Evolutionary conservation across 2,113 vertebrate species (phyloP), one percentile per base, ranked within the genome.

Genomic region (Sapayoa aenigma): DNA sequence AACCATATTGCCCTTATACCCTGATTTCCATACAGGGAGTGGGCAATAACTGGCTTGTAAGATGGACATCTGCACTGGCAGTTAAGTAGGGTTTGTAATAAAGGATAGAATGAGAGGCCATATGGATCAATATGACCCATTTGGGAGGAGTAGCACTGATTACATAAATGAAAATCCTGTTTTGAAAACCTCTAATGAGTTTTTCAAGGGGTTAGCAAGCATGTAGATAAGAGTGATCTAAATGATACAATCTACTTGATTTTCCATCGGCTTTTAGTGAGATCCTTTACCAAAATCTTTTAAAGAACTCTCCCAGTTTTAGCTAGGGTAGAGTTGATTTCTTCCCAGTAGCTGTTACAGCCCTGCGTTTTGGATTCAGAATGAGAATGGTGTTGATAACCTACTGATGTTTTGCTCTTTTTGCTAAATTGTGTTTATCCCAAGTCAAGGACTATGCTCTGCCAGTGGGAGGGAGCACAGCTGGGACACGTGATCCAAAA

Each of bases 151-250:
- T 12, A 81, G 68, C 77, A 58, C 50, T 53, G 84, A 90, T 95
- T 94, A 92, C 3, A 3, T 68, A 56, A 85, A 82, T 80, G 78
- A 85, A 76, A 94, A 90, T 93, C 79, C 83, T 59, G 9, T 79
- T 93, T 92, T 49, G 49, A 76, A 90, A 87, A 79, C 18, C 20
- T 44, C 58, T 93, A 83, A 93, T 92, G 82, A 85, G 59, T 95
- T 94, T 88, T 92, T 83, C 58, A 65, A 88, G 78, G 25, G 52
- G 56, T 72, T 56, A 87, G 69, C 39, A 91, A 71, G 44, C 44
- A 31, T 15, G 37, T 30, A 78, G 62, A 27, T 52, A 75, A 79
- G 35, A 90, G 44, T 23, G 24, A 65, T 56, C 58, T 56, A 68
- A 90, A 30, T 3, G 2, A 60, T 79, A 50, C 30, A 79, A 47